phyloP scores from a whole-genome alignment of 1,140 invertebrate species.

The Drosophila persimilis region DNA sequence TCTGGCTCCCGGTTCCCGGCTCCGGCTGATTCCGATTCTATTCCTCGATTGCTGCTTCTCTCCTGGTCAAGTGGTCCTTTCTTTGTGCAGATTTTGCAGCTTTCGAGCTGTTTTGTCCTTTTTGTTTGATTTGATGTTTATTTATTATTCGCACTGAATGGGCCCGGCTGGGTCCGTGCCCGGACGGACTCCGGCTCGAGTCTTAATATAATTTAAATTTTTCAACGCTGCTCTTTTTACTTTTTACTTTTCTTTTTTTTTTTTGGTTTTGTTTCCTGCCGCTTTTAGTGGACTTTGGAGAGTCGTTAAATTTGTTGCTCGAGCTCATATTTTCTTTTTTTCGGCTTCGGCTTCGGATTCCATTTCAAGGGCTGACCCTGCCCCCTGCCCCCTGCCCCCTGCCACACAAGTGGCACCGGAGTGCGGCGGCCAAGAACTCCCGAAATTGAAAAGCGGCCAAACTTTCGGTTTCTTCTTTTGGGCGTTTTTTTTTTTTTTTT shows the following conservation, averaged over 20 bases:
- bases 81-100: conserved; percentile 37
- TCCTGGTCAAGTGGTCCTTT: conserved; percentile 39
- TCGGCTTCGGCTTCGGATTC: conserved; percentile 18
- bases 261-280: not conserved
- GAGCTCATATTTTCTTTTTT: conserved; percentile 19
- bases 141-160: conserved; percentile 63
- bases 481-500: conserved; percentile 15
- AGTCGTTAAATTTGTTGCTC: conserved; percentile 62
- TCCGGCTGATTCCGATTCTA: conserved; percentile 29
- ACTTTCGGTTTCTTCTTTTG: conserved; percentile 45
- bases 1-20: too few relatives aligned
- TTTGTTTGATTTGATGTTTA: conserved; percentile 36
- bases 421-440: conserved; percentile 27
- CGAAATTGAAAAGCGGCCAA: conserved; percentile 71
- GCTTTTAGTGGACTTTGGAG: conserved; percentile 72
- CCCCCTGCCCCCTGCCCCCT: not conserved
- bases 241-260: too few relatives aligned
- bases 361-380: conserved; percentile 54
- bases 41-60: conserved; percentile 14
- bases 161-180: conserved; percentile 1
- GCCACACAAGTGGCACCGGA: not conserved
- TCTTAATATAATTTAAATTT: conserved; percentile 76
- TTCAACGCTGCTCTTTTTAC: conserved; percentile 26
- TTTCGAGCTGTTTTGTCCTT: conserved; percentile 42
- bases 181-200: conserved; percentile 41